Evolutionary conservation across 1,140 invertebrate genomes (phyloP).

Genomic region (Mercenaria mercenaria): DNA sequence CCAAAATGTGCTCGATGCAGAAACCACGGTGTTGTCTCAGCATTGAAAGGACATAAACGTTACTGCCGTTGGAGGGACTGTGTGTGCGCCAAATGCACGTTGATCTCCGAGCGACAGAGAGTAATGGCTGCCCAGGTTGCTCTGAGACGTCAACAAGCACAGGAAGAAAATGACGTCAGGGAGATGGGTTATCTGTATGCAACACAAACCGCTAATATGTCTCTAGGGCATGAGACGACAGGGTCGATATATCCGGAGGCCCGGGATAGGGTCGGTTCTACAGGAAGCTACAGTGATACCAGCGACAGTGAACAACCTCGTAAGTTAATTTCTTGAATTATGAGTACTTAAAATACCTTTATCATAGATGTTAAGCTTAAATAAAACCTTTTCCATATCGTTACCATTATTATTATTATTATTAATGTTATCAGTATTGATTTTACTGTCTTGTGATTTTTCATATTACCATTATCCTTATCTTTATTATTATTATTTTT

Average conservation of each 20-base stretch:
- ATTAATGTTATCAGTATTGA: too few relatives aligned
- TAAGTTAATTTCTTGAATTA: constrained; percentile 37
- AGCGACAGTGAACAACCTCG: constrained; percentile 60
- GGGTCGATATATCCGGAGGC: not conserved
- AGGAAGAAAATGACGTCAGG: constrained; percentile 39
- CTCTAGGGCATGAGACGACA: not conserved
- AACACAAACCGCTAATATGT: not conserved
- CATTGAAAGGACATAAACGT: constrained; percentile 64
- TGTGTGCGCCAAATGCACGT: constrained; percentile 58
- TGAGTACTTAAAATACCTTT: too few relatives aligned
- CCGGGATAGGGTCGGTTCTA: not conserved
- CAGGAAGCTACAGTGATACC: constrained; percentile 28
- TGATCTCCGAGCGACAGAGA: constrained; percentile 60
- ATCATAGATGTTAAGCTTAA: too few relatives aligned
- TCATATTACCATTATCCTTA: too few relatives aligned
- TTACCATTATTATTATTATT: too few relatives aligned
- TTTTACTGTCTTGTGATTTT: too few relatives aligned
- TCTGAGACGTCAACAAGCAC: constrained; percentile 57
- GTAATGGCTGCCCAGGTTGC: constrained; percentile 66
- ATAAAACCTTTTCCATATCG: too few relatives aligned
- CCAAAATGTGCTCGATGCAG: constrained; percentile 64
- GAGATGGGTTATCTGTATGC: constrained; percentile 30
- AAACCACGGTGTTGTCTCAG: constrained; percentile 63
- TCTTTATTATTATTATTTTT: too few relatives aligned
- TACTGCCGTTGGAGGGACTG: constrained; percentile 63